These are phyloP conservation scores for Hedychridium roseum DNA, from an alignment of 2,888 invertebrate genomes.

Conservation along the genomic window DNA sequence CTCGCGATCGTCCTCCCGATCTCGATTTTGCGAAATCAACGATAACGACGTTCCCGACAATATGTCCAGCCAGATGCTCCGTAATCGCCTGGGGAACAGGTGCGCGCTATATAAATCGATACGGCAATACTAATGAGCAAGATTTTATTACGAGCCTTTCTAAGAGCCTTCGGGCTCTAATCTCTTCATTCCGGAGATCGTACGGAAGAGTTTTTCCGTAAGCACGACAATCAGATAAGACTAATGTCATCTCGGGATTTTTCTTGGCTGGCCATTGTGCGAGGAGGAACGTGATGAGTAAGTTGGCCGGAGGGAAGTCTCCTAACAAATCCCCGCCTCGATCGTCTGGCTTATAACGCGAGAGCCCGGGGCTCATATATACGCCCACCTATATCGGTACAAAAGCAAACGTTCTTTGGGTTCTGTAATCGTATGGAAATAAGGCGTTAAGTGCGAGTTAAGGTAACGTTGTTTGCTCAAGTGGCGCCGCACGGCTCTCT, in stretches of 20 bases:
- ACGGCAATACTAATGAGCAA: no score
- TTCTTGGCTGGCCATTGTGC: slow-evolving; percentile 21
- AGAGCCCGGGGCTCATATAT: slow-evolving; percentile 18
- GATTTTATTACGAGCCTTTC: no score
- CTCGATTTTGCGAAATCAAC: slow-evolving; percentile 31
- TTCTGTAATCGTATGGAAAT: slow-evolving; percentile 55
- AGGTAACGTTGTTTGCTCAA: slow-evolving; percentile 43
- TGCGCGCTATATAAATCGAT: no score
- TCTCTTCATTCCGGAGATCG: no score
- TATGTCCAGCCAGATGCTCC: no score
- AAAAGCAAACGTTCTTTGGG: slow-evolving; percentile 33
- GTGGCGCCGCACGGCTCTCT: slow-evolving; percentile 41
- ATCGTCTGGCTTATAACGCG: slow-evolving; percentile 25
- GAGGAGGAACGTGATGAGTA: background rate
- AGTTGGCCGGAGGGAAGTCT: slow-evolving; percentile 12
- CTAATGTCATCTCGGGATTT: slow-evolving; percentile 15
- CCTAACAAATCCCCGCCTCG: slow-evolving; percentile 28
- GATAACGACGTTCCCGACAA: slow-evolving; percentile 18
- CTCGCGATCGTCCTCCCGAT: slow-evolving; percentile 14
- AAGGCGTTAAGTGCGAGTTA: slow-evolving; percentile 52
- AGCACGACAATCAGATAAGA: no score
- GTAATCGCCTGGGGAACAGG: no score
- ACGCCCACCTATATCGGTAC: slow-evolving; percentile 28
- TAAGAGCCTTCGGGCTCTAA: no score
- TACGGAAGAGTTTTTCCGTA: no score